Evolutionary conservation across 2,888 invertebrate species (phyloP).

Genomic region (Tyria jacobaeae): DNA sequence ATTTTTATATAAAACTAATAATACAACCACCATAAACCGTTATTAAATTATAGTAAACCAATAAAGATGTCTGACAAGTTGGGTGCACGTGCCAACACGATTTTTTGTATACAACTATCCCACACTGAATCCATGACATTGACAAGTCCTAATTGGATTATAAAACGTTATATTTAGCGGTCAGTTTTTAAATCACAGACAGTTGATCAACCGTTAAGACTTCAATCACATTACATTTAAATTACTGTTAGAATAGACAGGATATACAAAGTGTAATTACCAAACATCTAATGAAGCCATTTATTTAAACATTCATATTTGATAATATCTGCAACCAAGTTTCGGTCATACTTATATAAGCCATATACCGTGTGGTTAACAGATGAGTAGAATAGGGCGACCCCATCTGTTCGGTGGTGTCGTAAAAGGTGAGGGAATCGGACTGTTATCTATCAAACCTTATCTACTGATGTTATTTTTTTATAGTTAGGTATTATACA

Average conservation of each 20-base stretch:
- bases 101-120: conserved; percentile 38
- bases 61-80: conserved; percentile 52
- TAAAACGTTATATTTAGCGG: conserved; percentile 70
- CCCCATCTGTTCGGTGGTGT: too few species aligned
- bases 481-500: too few species aligned
- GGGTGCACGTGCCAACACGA: conserved; percentile 46
- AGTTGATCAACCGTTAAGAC: conserved; percentile 49
- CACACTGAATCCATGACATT: conserved; percentile 70
- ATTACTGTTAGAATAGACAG: conserved; percentile 34
- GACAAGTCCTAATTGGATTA: conserved; percentile 75
- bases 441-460: too few species aligned
- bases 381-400: too few species aligned
- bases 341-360: too few species aligned
- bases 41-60: conserved; percentile 38
- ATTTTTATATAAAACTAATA: neutral
- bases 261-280: conserved; percentile 8
- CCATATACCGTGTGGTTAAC: too few species aligned
- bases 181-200: conserved; percentile 51
- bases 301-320: too few species aligned
- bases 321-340: neutral
- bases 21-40: conserved; percentile 49
- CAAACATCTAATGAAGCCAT: conserved; percentile 29
- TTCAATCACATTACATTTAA: conserved; percentile 33
- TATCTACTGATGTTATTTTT: too few species aligned
- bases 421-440: too few species aligned